Percentiles rank a stretch among this genome's conserved stretches.
These are phyloP conservation scores for Ooceraea biroi DNA, from an alignment of 1,140 invertebrate species.

Conservation along the genomic window DNA sequence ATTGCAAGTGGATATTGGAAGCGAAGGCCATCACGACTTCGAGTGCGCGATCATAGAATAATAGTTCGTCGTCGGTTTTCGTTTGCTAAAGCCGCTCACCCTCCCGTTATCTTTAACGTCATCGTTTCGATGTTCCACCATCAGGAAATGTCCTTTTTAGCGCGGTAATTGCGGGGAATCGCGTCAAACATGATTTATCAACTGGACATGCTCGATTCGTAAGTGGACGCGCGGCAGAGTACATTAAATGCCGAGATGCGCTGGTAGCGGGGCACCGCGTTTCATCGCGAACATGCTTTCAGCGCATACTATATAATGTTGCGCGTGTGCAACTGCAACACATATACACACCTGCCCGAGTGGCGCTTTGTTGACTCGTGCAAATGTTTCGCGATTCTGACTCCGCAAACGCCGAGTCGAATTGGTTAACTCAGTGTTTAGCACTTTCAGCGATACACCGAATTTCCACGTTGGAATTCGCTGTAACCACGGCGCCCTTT, in stretches of 20 bases:
- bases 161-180: background rate
- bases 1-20: conserved; percentile 45
- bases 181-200: background rate
- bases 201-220: background rate
- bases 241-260: conserved; percentile 12
- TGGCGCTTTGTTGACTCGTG: conserved; percentile 42
- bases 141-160: background rate
- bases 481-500: background rate
- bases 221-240: background rate
- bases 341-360: background rate
- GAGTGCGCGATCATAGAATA: conserved; percentile 16
- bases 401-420: conserved; percentile 41
- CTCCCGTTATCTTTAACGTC: background rate
- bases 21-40: conserved; percentile 23
- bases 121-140: background rate
- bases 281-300: conserved; percentile 30
- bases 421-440: conserved; percentile 44
- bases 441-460: conserved; percentile 21
- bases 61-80: background rate
- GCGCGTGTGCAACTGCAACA: no score
- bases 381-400: conserved; percentile 46
- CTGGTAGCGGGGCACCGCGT: background rate
- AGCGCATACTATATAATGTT: background rate
- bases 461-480: conserved; percentile 24
- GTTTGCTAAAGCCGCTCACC: background rate